Base-by-base conservation (phyloP, 2,113 vertebrate genomes). In the Hucho hucho region DNA sequence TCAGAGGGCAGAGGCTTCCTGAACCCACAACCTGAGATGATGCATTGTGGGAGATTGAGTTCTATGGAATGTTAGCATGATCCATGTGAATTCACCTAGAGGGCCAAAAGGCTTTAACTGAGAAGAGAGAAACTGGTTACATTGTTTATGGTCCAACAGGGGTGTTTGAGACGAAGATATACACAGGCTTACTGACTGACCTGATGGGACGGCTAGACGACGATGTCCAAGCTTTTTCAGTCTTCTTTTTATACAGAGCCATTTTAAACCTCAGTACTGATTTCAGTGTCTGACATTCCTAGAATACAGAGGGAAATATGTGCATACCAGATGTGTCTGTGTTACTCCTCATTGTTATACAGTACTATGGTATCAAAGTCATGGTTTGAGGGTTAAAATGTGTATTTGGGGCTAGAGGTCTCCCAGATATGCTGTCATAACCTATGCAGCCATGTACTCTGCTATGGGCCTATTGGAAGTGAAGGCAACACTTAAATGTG, bases 401-500 rank as follows among this genome's bases (percentile, higher is more conserved):
- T 88, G 84, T 81, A 83, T 89, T 85, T 85, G 79, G 87, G 83
- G 37, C 74, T 80, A 65, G 86, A 89, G 86, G 87, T 91, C 89
- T 87, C 87, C 84, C 88, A 89, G 90, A 88, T 87, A 90, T 81
- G 79, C 89, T 93, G 91, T 94, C 92, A 93, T 93, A 92, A 90
- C 85, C 81, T 86, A 92, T 93, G 89, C 85, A 82, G 83, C 86
- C 72, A 0, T 72, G 66, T 80, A 89, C 59, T 85, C 83, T 91
- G 89, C 92, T 87, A 86, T 87, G 89, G 88, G 74, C 83, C 89
- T 88, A 94, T 94, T 79, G 69, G 88, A 92, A 89, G 86, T 93
- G 92, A 94, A 92, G 84, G 93, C 90, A 93, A 87, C 91, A 93
- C 90, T 94, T 94, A 93, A 82, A 92, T 83, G 91, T 92, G 89